Evolutionary conservation across 2,113 vertebrate species (phyloP).

Genomic region (Rynchops niger): DNA sequence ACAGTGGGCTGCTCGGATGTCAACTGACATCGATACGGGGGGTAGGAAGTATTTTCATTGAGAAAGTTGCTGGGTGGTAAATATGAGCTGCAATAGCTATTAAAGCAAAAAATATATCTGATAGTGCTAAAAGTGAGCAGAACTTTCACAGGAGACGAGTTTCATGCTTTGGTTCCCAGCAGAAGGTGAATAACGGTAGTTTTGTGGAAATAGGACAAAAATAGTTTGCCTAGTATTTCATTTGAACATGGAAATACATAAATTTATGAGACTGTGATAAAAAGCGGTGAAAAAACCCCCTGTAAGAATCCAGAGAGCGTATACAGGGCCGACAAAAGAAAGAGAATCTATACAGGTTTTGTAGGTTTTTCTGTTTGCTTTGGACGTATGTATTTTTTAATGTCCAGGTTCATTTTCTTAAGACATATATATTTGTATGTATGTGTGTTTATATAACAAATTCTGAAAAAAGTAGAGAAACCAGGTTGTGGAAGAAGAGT

Average conservation of each 20-base stretch:
- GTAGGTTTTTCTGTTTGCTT: neutral
- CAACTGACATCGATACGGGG: rapidly evolving
- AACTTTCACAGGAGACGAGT: neutral
- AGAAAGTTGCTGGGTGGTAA: neutral
- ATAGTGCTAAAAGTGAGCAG: neutral
- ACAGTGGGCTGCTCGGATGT: neutral
- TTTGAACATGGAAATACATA: neutral
- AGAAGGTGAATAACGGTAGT: neutral
- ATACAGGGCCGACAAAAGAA: neutral
- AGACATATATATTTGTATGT: neutral
- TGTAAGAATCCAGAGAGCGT: neutral
- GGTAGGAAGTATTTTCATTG: neutral
- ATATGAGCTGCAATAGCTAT: neutral
- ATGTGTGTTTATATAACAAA: neutral
- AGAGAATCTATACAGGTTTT: neutral
- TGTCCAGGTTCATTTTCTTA: neutral
- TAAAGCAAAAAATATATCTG: neutral
- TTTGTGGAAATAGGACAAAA: neutral
- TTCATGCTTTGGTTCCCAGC: neutral
- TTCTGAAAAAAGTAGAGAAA: neutral
- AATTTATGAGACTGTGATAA: neutral
- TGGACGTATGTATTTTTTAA: neutral
- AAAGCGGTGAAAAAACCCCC: neutral
- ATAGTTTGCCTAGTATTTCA: neutral
- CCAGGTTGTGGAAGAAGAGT: neutral